Conservation (phyloP, 1,140 invertebrate genomes). For the Drosophila azteca region DNA sequence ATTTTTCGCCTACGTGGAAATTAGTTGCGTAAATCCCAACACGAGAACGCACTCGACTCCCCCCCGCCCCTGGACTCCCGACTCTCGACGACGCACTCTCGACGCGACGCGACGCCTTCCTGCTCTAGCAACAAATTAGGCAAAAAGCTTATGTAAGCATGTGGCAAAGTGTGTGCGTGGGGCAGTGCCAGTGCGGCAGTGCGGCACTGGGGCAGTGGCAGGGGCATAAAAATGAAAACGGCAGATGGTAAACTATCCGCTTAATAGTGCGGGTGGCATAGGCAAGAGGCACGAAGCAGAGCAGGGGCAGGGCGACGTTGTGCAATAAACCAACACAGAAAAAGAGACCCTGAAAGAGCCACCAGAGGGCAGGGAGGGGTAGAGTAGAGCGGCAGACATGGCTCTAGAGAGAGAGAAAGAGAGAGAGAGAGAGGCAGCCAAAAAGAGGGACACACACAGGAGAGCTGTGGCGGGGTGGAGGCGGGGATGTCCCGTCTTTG, state of each 20-base stretch:
- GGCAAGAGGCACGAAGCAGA: neutral
- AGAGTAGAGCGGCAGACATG: conserved; percentile 1
- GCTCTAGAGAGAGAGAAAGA: neutral
- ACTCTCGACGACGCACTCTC: conserved; percentile 14
- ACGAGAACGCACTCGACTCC: conserved; percentile 68
- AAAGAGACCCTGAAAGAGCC: too few relatives aligned
- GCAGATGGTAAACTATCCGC: conserved; percentile 68
- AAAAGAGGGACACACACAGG: conserved; percentile 4
- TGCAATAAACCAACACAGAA: conserved; percentile 70
- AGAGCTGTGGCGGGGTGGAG: neutral
- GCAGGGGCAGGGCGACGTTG: conserved; percentile 20
- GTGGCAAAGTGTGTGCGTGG: too few relatives aligned
- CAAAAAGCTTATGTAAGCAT: conserved; percentile 62
- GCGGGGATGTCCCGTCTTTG: conserved; percentile 56
- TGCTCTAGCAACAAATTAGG: conserved; percentile 51
- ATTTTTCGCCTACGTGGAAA: conserved; percentile 72
- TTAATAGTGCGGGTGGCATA: conserved; percentile 41
- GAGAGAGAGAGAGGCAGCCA: neutral
- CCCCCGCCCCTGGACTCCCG: too few relatives aligned
- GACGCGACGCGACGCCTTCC: too few relatives aligned
- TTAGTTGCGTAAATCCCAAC: conserved; percentile 81
- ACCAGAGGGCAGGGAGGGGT: conserved; percentile 17
- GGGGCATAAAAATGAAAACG: conserved; percentile 62
- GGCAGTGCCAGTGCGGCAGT: too few relatives aligned
- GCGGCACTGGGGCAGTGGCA: conserved; percentile 1